Conservation (phyloP, 2,113 vertebrate genomes). For the Melanerpes formicivorus region DNA sequence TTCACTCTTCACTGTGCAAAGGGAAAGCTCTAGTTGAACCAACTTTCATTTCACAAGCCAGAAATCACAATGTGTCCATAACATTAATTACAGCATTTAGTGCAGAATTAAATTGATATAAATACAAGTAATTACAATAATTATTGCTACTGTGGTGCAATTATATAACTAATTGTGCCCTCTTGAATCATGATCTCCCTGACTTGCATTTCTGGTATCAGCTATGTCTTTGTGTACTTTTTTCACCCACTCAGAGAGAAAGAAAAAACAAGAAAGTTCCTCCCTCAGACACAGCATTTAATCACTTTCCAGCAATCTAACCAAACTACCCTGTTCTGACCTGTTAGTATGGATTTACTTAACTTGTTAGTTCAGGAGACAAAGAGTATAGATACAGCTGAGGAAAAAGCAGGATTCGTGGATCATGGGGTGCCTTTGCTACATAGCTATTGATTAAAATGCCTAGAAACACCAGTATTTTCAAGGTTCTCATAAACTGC, state of each 20-base stretch:
- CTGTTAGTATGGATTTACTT: neutral
- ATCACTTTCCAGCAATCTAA: neutral
- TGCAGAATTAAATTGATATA: constrained; percentile 38
- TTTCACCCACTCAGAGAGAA: neutral
- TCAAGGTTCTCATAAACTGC: neutral
- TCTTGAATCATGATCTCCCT: neutral
- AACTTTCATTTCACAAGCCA: neutral
- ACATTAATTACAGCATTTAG: constrained; percentile 44
- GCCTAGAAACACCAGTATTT: neutral
- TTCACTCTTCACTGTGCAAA: neutral
- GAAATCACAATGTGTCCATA: constrained; percentile 21
- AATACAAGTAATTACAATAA: constrained; percentile 61
- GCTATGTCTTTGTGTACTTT: neutral
- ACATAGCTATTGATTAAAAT: neutral
- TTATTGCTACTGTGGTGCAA: constrained; percentile 38
- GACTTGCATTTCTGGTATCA: constrained; percentile 3
- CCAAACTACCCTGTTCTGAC: neutral
- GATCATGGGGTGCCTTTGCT: neutral
- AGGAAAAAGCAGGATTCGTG: neutral
- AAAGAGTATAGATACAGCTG: neutral
- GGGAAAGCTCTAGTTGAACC: neutral
- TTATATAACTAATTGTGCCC: constrained; percentile 31
- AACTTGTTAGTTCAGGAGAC: neutral
- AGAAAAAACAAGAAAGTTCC: neutral
- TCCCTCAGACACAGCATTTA: neutral